Conservation (phyloP, 2,888 invertebrate genomes). For the Leptopilina syphax region DNA sequence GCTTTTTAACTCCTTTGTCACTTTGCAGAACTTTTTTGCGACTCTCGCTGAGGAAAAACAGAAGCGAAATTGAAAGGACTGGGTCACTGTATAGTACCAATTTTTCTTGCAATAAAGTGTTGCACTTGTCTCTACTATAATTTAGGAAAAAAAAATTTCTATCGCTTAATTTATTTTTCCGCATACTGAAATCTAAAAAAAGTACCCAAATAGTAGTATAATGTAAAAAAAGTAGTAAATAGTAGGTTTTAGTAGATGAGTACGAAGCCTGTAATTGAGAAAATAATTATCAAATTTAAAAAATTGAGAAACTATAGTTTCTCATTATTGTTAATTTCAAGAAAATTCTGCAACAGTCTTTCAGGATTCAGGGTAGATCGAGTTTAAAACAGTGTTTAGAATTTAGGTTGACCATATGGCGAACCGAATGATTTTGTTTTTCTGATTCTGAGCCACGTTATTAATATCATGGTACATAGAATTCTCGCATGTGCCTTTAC, state of each 20-base stretch:
- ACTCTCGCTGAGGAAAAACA: neutral
- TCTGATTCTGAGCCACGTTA: constrained; percentile 13
- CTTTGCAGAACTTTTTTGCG: constrained; percentile 5
- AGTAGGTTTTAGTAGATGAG: too few species aligned
- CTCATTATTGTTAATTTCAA: too few species aligned
- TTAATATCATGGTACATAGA: constrained; percentile 19
- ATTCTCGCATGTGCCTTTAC: neutral
- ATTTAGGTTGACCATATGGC: constrained; percentile 70
- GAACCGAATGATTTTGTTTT: constrained; percentile 50
- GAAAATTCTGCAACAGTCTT: too few species aligned
- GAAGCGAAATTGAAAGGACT: constrained; percentile 25
- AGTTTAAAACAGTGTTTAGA: constrained; percentile 45
- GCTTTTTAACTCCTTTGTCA: neutral
- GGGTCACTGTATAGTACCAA: constrained; percentile 21
- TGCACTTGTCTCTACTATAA: constrained; percentile 1
- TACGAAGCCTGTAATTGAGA: too few species aligned
- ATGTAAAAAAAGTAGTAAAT: too few species aligned
- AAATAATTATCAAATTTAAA: too few species aligned
- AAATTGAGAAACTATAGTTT: too few species aligned
- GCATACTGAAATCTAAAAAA: too few species aligned
- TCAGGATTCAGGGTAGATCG: too few species aligned
- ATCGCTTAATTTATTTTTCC: neutral
- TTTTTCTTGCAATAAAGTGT: neutral
- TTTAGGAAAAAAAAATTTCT: neutral
- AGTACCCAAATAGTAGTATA: too few species aligned